These are phyloP conservation scores for Turdus rufiventris DNA, from an alignment of 2,113 vertebrate species.

Conservation along the genomic window DNA sequence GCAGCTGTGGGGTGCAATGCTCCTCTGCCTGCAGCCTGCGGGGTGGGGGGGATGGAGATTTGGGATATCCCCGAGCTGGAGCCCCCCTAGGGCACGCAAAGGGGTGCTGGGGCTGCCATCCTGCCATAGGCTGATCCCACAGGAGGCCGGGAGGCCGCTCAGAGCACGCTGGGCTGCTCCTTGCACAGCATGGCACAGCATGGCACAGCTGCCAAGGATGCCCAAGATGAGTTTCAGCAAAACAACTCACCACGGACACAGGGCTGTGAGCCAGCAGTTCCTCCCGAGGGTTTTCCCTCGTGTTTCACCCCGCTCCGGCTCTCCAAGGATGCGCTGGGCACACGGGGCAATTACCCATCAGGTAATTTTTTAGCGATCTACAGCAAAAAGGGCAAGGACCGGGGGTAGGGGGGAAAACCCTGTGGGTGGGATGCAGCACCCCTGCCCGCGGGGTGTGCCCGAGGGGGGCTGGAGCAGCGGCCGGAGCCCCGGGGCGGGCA, in stretches of 20 bases:
- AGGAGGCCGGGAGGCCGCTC: rapidly evolving
- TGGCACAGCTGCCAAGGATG: not conserved
- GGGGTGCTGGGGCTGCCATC: not conserved
- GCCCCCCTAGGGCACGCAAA: rapidly evolving
- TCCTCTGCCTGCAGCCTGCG: rapidly evolving
- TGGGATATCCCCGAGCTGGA: not conserved
- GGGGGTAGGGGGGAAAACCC: too few species aligned
- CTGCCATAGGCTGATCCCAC: rapidly evolving
- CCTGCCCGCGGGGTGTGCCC: rapidly evolving
- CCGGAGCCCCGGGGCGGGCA: not conserved
- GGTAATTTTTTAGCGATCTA: not conserved
- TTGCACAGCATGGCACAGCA: rapidly evolving
- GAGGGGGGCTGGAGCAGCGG: not conserved
- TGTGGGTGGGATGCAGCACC: not conserved
- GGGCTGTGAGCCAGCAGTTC: not conserved
- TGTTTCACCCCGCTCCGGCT: rapidly evolving
- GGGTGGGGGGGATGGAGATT: rapidly evolving
- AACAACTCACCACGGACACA: rapidly evolving
- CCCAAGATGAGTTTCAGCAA: not conserved
- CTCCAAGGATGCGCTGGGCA: not conserved
- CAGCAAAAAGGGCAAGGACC: not conserved
- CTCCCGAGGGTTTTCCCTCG: not conserved
- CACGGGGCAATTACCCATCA: not conserved
- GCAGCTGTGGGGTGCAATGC: rapidly evolving
- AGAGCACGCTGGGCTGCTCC: not conserved